These are phyloP conservation scores for Chaetogeoica ovagalla DNA, from an alignment of 2,888 invertebrate genomes.

Conservation along the genomic window DNA sequence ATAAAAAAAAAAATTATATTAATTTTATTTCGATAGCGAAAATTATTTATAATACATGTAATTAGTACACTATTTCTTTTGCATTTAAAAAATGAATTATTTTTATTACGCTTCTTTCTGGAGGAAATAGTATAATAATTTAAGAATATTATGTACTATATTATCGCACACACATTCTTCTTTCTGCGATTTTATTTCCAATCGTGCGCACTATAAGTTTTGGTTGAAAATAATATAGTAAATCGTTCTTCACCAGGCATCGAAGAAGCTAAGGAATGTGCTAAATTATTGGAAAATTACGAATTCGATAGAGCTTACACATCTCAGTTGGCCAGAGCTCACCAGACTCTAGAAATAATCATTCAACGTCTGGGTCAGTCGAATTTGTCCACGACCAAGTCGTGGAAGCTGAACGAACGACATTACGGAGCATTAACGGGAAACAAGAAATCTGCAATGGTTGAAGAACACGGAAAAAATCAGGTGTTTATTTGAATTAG, in stretches of 20 bases:
- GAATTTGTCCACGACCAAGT: conserved; percentile 57
- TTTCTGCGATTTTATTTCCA: no score
- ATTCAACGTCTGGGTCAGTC: conserved; percentile 58
- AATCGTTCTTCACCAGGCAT: neutral
- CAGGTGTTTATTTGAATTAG: conserved; percentile 56
- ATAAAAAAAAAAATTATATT: no score
- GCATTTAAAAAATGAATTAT: no score
- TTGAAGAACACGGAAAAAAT: conserved; percentile 59
- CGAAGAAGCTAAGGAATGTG: conserved; percentile 59
- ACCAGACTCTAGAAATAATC: conserved; percentile 58
- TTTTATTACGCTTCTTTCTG: no score
- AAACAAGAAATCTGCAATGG: conserved; percentile 60
- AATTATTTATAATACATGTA: no score
- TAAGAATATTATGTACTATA: no score
- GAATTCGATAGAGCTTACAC: conserved; percentile 60
- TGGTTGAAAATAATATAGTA: no score
- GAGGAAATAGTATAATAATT: no score
- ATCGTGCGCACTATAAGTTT: no score
- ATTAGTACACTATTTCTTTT: no score
- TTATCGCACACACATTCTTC: no score
- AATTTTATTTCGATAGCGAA: no score
- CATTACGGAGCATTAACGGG: conserved; percentile 61
- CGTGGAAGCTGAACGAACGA: conserved; percentile 60
- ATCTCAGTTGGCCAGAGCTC: conserved; percentile 59
- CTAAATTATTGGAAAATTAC: conserved; percentile 58